phyloP scores from a whole-genome alignment of 2,797 vertebrate genomes.

The Acanthornis magna region DNA sequence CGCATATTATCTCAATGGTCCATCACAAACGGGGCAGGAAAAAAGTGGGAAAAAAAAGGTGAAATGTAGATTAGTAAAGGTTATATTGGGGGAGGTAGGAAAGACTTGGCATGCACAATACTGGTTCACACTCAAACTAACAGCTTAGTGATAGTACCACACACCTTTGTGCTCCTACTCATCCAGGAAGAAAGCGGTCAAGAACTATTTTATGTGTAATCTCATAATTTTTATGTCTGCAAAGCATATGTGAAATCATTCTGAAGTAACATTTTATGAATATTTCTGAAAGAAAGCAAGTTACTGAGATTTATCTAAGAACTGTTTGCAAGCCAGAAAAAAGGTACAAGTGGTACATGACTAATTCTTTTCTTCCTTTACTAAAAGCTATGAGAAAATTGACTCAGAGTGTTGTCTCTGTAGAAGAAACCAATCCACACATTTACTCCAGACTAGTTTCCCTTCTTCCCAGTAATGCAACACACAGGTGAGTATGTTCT shows the following conservation, averaged over 20 bases:
- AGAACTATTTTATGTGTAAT: background rate
- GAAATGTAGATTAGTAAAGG: accelerated
- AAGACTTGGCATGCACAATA: background rate
- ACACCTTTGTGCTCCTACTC: background rate
- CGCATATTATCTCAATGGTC: background rate
- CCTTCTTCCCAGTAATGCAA: background rate
- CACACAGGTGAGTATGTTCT: background rate
- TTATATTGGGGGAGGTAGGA: too few relatives aligned
- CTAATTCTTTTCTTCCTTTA: background rate
- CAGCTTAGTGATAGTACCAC: background rate
- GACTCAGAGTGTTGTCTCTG: background rate
- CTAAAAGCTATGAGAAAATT: background rate
- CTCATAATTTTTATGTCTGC: background rate
- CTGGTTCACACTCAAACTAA: background rate
- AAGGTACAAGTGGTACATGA: background rate
- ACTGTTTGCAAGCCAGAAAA: background rate
- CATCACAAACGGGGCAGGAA: background rate
- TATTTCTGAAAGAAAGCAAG: background rate
- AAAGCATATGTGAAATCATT: background rate
- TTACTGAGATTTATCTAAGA: background rate
- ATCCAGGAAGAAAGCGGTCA: background rate
- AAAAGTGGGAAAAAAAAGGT: accelerated
- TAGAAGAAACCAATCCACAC: background rate
- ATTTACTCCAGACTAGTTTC: background rate
- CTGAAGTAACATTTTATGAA: background rate